phyloP scores from a whole-genome alignment of 2,797 vertebrate species.

The Hephaestus fuliginosus region DNA sequence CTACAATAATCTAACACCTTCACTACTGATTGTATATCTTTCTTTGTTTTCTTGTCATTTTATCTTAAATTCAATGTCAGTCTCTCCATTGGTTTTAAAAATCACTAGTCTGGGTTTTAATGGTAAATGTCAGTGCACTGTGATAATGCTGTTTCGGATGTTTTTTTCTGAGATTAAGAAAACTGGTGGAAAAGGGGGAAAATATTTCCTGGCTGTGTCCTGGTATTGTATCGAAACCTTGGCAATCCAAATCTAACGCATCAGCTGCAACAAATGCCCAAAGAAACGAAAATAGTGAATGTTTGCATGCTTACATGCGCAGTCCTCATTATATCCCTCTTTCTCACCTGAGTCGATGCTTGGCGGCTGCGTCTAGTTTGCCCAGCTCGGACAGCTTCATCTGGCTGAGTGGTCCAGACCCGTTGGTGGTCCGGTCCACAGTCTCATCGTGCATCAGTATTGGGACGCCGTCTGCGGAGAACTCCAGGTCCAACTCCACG shows the following conservation, averaged over 20 bases:
- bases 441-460: constrained; percentile 96
- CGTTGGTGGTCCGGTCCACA: constrained; percentile 94
- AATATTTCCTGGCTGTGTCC: too few species aligned
- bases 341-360: constrained; percentile 91
- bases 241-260: background rate
- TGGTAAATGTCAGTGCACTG: background rate
- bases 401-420: constrained; percentile 88
- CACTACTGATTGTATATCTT: background rate
- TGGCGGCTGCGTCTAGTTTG: constrained; percentile 92
- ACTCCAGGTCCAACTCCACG: constrained; percentile 96
- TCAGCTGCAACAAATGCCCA: background rate
- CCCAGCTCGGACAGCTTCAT: constrained; percentile 88
- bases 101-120: background rate
- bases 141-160: background rate
- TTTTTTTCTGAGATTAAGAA: background rate
- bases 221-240: background rate
- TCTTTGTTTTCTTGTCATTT: background rate
- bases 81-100: background rate
- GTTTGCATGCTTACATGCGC: background rate
- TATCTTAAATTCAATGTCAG: background rate
- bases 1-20: background rate
- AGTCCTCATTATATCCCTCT: background rate
- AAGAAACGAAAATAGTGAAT: background rate
- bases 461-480: constrained; percentile 92
- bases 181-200: background rate